phyloP scores from a whole-genome alignment of 2,113 vertebrate genomes.

The Heptranchias perlo region DNA sequence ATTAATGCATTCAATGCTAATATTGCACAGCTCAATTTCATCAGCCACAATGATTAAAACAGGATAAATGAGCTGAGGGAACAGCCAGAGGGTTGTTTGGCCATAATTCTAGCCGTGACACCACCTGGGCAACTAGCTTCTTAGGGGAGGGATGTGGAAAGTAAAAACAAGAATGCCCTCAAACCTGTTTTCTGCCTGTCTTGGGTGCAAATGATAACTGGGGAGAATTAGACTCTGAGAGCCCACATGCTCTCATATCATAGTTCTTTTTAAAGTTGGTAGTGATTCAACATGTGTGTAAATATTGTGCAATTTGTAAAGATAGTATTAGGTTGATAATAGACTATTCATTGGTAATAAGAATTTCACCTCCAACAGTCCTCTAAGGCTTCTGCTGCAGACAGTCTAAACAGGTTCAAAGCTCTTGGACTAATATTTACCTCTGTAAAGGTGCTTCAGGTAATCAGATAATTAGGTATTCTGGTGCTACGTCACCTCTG shows the following conservation, averaged over 20 bases:
- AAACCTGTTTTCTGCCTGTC: constrained; percentile 23
- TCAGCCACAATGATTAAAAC: neutral
- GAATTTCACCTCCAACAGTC: neutral
- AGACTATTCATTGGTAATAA: neutral
- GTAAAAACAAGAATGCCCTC: constrained; percentile 5
- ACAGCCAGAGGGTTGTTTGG: neutral
- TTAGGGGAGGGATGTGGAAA: neutral
- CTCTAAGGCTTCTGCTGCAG: neutral
- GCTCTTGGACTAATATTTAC: neutral
- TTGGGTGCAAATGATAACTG: neutral
- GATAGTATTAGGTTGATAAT: constrained; percentile 9
- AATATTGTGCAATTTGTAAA: constrained; percentile 26
- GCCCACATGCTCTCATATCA: neutral
- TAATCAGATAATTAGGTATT: constrained; percentile 27
- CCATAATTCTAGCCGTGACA: neutral
- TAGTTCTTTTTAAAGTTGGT: neutral
- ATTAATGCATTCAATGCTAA: neutral
- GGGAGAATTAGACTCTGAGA: neutral
- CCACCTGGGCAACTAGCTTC: neutral
- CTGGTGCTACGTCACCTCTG: neutral
- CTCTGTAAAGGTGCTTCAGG: constrained; percentile 16
- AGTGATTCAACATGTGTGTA: neutral
- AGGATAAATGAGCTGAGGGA: neutral
- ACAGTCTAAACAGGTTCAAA: neutral
- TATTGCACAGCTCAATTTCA: neutral